phyloP scores from a whole-genome alignment of 2,888 invertebrate species.

The Caprella mutica region DNA sequence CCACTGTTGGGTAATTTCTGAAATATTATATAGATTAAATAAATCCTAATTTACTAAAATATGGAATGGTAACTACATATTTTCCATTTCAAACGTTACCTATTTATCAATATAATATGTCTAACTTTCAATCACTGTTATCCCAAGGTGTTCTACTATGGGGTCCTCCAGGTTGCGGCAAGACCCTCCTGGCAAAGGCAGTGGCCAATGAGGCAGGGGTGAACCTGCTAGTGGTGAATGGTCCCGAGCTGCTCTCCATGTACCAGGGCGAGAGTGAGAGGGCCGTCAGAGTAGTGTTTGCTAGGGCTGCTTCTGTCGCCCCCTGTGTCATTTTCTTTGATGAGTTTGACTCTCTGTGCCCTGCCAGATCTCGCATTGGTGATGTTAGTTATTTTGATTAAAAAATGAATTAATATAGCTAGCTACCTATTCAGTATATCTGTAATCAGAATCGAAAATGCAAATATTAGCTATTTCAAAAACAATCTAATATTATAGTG shows the following conservation, averaged over 20 bases:
- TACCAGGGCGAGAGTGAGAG: conserved; percentile 98
- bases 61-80: no score
- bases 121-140: no score
- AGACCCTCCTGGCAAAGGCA: conserved; percentile 94
- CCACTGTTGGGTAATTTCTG: no score
- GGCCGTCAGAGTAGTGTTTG: conserved; percentile 90
- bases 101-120: no score
- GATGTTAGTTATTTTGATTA: conserved; percentile 14
- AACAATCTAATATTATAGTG: no score
- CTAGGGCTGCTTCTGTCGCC: conserved; percentile 82
- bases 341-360: conserved; percentile 87
- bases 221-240: conserved; percentile 97
- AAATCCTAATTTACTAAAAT: no score
- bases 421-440: no score
- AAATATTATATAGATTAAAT: no score
- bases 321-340: conserved; percentile 99
- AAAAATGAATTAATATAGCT: background rate
- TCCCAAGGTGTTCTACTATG: conserved; percentile 85
- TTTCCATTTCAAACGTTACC: no score
- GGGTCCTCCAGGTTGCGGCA: conserved; percentile 74
- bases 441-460: no score
- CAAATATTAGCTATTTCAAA: no score
- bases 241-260: conserved; percentile 96
- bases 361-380: conserved; percentile 19
- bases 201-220: conserved; percentile 97